A percentile compares a stretch with the other conserved stretches of the same genome.
These are phyloP conservation scores for Coptodon bakossiorum DNA, from an alignment of 2,113 vertebrate species.

Conservation along the genomic window DNA sequence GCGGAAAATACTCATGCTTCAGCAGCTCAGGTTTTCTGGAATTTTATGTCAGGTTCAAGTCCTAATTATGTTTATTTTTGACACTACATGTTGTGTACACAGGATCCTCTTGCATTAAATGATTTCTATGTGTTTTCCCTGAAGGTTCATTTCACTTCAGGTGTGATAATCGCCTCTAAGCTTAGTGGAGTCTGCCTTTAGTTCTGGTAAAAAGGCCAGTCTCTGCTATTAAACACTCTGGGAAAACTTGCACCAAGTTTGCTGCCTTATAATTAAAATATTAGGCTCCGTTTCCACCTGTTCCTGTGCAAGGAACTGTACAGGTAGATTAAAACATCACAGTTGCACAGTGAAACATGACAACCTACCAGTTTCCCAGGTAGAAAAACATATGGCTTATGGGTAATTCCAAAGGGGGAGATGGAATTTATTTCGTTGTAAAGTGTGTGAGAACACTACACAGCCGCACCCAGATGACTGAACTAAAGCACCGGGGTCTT, in stretches of 20 bases:
- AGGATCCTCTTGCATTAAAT: background rate
- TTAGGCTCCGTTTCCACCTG: constrained; percentile 14
- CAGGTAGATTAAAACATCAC: background rate
- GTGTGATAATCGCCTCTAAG: background rate
- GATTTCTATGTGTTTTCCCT: background rate
- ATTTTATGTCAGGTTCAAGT: background rate
- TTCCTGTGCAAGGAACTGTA: background rate
- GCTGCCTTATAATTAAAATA: constrained; percentile 38
- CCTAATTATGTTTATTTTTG: background rate
- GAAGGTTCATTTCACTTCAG: background rate
- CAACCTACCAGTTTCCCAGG: background rate
- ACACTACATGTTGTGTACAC: background rate
- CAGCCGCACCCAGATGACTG: constrained; percentile 34
- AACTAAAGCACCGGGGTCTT: constrained; percentile 28
- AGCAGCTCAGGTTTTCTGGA: background rate
- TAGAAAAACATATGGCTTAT: constrained; percentile 5
- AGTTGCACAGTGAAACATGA: background rate
- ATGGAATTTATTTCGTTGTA: constrained; percentile 19
- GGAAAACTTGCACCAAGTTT: constrained; percentile 1
- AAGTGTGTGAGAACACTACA: constrained; percentile 35
- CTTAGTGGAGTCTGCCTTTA: background rate
- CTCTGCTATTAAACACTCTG: background rate
- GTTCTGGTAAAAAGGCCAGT: background rate
- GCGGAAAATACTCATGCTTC: background rate
- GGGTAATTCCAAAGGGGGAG: constrained; percentile 21